Evolutionary conservation across 2,113 vertebrate genomes (phyloP).

Genomic region (Albula goreensis): DNA sequence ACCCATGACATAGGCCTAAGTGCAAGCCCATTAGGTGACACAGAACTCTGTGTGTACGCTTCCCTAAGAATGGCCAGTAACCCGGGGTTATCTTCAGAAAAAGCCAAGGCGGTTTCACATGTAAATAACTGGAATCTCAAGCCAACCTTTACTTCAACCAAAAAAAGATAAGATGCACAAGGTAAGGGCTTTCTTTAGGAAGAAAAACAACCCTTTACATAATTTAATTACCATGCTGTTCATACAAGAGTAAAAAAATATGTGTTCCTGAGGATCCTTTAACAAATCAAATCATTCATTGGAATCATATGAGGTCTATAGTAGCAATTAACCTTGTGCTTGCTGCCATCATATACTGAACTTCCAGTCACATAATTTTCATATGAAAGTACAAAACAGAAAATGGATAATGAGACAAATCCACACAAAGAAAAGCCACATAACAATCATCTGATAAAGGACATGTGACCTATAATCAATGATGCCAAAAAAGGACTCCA

Average conservation of each 20-base stretch:
- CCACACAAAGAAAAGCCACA: background rate
- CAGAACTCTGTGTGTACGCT: background rate
- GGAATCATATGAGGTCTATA: background rate
- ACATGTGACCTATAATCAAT: no score
- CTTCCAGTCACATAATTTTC: background rate
- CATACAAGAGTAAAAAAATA: background rate
- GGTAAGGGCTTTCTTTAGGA: background rate
- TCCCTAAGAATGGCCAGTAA: background rate
- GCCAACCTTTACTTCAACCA: background rate
- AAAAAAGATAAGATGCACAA: background rate
- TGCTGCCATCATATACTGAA: background rate
- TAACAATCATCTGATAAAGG: background rate
- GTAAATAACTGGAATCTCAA: background rate
- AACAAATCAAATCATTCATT: background rate
- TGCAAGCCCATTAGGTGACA: background rate
- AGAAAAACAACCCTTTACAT: background rate
- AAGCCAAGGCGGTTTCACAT: background rate
- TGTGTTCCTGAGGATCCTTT: background rate
- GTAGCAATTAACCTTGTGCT: background rate
- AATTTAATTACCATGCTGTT: background rate
- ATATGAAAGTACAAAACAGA: background rate
- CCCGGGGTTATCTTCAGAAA: background rate
- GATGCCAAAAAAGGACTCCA: background rate
- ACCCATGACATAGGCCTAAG: background rate
- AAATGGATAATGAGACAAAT: background rate